Conservation (phyloP, 2,888 invertebrate genomes). For the Capitulum mitella region DNA sequence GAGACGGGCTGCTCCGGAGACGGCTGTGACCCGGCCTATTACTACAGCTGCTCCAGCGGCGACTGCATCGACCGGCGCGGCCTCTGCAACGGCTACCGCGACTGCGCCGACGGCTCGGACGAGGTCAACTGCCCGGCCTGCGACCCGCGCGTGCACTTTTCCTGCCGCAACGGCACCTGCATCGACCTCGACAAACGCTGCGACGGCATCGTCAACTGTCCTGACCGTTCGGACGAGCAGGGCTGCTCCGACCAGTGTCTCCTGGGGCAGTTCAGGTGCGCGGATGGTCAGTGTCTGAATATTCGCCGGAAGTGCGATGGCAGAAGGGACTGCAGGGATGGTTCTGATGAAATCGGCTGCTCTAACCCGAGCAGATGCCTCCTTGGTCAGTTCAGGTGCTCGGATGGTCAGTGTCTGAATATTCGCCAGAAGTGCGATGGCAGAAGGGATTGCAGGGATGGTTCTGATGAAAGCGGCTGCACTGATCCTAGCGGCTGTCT, state of each 20-base stretch:
- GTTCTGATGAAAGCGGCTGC: background rate
- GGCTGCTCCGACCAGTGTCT: background rate
- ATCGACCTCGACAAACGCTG: background rate
- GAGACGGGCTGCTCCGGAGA: background rate
- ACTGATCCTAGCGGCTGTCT: background rate
- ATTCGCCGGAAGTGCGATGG: background rate
- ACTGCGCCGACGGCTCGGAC: constrained; percentile 12
- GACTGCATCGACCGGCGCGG: constrained; percentile 2
- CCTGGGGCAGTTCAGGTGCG: constrained; percentile 3
- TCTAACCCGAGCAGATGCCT: background rate
- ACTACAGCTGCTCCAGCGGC: constrained; percentile 10
- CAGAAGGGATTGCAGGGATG: background rate
- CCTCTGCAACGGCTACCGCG: constrained; percentile 17
- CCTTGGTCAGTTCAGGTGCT: background rate
- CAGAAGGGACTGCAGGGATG: background rate
- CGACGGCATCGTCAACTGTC: background rate
- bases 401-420: background rate
- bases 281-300: background rate
- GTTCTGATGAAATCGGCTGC: background rate
- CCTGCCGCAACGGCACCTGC: constrained; percentile 6
- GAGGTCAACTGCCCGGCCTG: constrained; percentile 12
- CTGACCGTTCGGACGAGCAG: background rate
- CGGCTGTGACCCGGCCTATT: background rate
- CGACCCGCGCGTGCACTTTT: background rate
- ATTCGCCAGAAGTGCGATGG: background rate